Conservation (phyloP, 2,888 invertebrate species). For the Opisthograptis luteolata region DNA sequence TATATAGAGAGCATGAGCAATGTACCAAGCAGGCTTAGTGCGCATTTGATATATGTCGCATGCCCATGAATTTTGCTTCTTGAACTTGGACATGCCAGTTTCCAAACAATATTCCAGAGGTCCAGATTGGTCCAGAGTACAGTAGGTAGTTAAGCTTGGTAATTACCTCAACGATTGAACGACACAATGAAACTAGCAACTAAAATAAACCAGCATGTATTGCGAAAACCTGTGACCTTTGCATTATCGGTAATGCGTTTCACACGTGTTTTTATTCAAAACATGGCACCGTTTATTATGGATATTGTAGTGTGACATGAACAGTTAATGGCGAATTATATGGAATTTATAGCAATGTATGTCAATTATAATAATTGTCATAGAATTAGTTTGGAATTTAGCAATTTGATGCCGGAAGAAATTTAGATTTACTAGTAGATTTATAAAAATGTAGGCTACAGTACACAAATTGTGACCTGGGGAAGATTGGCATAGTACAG, state of each 20-base stretch:
- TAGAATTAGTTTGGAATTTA: background rate
- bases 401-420: too few relatives aligned
- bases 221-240: conserved; percentile 25
- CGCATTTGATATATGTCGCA: too few relatives aligned
- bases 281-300: conserved; percentile 9
- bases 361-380: background rate
- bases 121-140: background rate
- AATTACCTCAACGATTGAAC: background rate
- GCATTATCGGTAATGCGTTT: conserved; percentile 26
- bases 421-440: too few relatives aligned
- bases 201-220: conserved; percentile 15
- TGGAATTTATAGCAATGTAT: background rate
- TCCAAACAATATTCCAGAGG: background rate
- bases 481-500: too few relatives aligned
- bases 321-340: background rate
- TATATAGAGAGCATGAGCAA: too few relatives aligned
- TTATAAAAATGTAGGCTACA: too few relatives aligned
- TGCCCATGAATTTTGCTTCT: too few relatives aligned
- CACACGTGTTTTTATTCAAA: conserved; percentile 29
- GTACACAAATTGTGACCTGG: too few relatives aligned
- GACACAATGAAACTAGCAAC: conserved; percentile 18
- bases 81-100: background rate
- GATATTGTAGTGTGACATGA: background rate
- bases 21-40: too few relatives aligned
- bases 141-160: background rate